A percentile compares a stretch with the other conserved stretches of the same genome.
Evolutionary conservation across 2,113 vertebrate species (phyloP).

Genomic region (Gymnogyps californianus): DNA sequence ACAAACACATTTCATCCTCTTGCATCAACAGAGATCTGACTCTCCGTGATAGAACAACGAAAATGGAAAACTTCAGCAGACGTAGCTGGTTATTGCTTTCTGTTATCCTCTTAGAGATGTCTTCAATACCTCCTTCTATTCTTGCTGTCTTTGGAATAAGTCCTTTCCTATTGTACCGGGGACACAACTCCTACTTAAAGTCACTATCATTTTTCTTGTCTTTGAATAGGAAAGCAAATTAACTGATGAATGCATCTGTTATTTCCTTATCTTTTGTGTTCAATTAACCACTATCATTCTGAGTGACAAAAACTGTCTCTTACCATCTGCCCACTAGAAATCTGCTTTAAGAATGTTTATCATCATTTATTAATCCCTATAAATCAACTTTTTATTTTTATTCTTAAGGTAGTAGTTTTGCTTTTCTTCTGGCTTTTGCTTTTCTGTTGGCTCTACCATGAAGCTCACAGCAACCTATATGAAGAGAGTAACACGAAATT

Average conservation of each 20-base stretch:
- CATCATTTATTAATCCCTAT: neutral
- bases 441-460: neutral
- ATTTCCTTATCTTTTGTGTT: slow-evolving; percentile 43
- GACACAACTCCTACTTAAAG: slow-evolving; percentile 30
- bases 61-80: slow-evolving; percentile 20
- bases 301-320: slow-evolving; percentile 29
- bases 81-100: neutral
- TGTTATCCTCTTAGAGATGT: neutral
- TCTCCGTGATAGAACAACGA: neutral
- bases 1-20: slow-evolving; percentile 36
- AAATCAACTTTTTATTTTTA: neutral
- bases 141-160: neutral
- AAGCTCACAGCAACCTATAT: neutral
- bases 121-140: neutral
- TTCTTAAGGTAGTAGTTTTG: neutral
- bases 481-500: neutral
- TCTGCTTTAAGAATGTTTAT: slow-evolving; percentile 8
- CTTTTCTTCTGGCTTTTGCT: neutral
- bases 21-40: slow-evolving; percentile 40
- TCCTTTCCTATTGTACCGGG: neutral
- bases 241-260: slow-evolving; percentile 33
- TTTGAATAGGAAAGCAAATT: slow-evolving; percentile 3
- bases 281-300: slow-evolving; percentile 35
- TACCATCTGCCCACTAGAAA: slow-evolving; percentile 54
- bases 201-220: neutral